Evolutionary conservation across 1,140 invertebrate species (phyloP), one percentile per base, ranked within the genome.

Genomic region (Cyclina sinensis): DNA sequence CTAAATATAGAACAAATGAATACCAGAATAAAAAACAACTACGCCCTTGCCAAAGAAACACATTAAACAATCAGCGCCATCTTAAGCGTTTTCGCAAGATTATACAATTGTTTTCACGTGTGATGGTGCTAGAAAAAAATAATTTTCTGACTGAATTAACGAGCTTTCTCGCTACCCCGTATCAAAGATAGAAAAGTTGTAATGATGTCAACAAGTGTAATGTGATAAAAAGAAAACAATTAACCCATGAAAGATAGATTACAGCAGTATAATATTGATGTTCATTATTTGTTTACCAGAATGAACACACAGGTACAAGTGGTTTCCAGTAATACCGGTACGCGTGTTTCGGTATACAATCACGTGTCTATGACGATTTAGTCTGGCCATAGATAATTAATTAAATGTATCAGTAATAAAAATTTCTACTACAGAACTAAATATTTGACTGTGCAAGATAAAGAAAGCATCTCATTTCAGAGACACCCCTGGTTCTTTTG

Each of bases 171-270:
- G 24, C 57, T 9, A 7, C n/a, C 27, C 9, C 27, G 24, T 62
- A 27, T 62, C 5, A 27, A 62, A 62, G 57, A 62, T 14, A 62
- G 57, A 24, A 27, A n/a, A 18, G 57, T 5, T 62, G 24, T 62
- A n/a, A 9, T 62, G 18, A 27, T 62, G 57, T 27, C 24, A 62
- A 27, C 57, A 62, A 62, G 24, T 62, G 24, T 62, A 62, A 27
- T n/a, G 27, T 62, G n/a, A 62, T 62, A 62, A 62, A 14, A 62
- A 62, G 24, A 62, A 62, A 27, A n/a, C n/a, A 27, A 62, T 62
- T 62, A 62, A 62, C 18, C 21, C 24, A 62, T n/a, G 57, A 62
- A 62, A 27, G n/a, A n/a, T n/a, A 62, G 7, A 27, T n/a, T 27
- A 24, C 24, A 7, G 7, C n/a, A 62, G 7, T 27, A 5, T 62